These are phyloP conservation scores for Sparus aurata DNA, from an alignment of 2,797 vertebrate genomes.

Conservation along the genomic window DNA sequence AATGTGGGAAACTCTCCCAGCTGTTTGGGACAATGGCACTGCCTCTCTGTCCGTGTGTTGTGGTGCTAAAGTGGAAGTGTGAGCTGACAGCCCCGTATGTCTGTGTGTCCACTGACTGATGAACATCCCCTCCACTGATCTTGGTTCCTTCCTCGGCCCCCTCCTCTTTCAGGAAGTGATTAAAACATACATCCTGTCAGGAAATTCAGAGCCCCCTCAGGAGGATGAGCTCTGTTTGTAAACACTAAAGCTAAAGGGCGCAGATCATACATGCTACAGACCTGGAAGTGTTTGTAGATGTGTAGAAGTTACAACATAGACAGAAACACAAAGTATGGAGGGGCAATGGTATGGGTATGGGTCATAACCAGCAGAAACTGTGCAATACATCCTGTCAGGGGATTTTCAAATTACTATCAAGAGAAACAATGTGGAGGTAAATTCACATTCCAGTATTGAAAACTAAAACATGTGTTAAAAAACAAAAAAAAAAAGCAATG, in stretches of 20 bases:
- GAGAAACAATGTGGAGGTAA: neutral
- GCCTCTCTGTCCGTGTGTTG: slow-evolving; percentile 16
- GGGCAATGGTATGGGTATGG: too few relatives aligned
- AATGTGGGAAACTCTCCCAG: slow-evolving; percentile 38
- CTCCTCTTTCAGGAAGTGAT: slow-evolving; percentile 48
- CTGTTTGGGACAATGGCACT: slow-evolving; percentile 21
- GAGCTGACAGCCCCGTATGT: slow-evolving; percentile 43
- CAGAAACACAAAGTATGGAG: neutral
- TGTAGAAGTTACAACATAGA: neutral
- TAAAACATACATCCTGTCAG: slow-evolving; percentile 53
- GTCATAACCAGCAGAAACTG: neutral
- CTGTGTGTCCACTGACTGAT: slow-evolving; percentile 51
- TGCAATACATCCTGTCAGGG: neutral
- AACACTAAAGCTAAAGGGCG: slow-evolving; percentile 8
- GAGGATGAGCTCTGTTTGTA: slow-evolving; percentile 27
- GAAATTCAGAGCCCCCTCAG: slow-evolving; percentile 13
- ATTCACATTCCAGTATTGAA: neutral
- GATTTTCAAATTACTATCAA: neutral
- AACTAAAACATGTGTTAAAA: neutral
- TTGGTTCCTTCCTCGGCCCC: slow-evolving; percentile 40
- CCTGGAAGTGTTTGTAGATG: neutral
- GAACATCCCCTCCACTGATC: slow-evolving; percentile 56
- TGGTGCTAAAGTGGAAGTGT: slow-evolving; percentile 56
- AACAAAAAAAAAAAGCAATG: too few relatives aligned
- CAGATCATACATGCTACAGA: neutral